Evolutionary conservation across 2,797 vertebrate genomes (phyloP).

Genomic region (Hemitrygon akajei): DNA sequence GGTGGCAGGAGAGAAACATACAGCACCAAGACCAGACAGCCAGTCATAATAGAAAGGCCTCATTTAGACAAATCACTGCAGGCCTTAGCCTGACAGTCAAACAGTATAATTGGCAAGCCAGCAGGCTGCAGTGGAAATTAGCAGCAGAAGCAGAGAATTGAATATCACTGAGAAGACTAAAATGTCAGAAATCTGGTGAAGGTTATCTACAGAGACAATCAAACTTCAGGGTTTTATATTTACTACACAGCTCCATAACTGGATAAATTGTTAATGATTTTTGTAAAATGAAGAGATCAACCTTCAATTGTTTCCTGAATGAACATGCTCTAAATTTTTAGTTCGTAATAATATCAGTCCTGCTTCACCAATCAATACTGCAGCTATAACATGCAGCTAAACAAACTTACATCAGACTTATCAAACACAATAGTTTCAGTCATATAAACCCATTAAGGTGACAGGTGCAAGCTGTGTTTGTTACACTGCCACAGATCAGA

Average conservation of each 20-base stretch:
- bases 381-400: background rate
- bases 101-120: background rate
- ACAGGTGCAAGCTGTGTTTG: slow-evolving; percentile 3
- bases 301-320: background rate
- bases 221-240: background rate
- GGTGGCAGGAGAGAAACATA: background rate
- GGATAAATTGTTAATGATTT: background rate
- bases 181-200: background rate
- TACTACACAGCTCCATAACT: background rate
- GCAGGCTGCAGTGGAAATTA: background rate
- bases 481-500: background rate
- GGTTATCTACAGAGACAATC: background rate
- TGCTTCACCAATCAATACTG: background rate
- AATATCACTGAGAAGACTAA: background rate
- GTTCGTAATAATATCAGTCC: background rate
- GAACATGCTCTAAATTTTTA: background rate
- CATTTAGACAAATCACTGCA: slow-evolving; percentile 13
- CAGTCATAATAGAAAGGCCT: too few relatives aligned
- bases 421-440: background rate
- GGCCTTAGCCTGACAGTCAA: background rate
- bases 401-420: background rate
- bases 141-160: background rate
- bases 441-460: background rate
- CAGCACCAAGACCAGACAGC: too few relatives aligned
- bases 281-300: background rate